Evolutionary conservation across 2,888 invertebrate genomes (phyloP).

Genomic region (Rhimphoctona megacephalus): DNA sequence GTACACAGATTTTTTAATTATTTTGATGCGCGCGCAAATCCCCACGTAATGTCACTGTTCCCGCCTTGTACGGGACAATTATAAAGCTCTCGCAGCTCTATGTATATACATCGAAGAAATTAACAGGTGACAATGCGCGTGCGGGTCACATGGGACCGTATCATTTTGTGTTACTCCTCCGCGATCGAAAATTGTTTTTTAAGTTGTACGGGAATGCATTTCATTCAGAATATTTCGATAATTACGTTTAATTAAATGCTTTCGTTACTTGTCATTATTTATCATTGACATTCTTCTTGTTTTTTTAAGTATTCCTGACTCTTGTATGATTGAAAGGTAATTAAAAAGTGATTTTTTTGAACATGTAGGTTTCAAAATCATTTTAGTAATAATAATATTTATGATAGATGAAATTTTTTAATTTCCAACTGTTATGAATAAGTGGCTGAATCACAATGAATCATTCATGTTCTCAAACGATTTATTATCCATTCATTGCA

Average conservation of each 20-base stretch:
- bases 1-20: constrained; percentile 7
- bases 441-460: neutral
- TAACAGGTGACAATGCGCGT: constrained; percentile 35
- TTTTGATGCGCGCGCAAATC: constrained; percentile 12
- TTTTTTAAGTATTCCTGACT: neutral
- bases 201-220: neutral
- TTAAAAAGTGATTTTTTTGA: neutral
- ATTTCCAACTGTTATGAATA: neutral
- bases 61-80: constrained; percentile 2
- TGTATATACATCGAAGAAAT: constrained; percentile 16
- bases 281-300: neutral
- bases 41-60: neutral
- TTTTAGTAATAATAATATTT: neutral
- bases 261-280: neutral
- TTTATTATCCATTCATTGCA: neutral
- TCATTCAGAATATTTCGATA: neutral
- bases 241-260: neutral
- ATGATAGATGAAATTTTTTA: neutral
- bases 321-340: neutral
- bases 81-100: constrained; percentile 23
- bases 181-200: neutral
- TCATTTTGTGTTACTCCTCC: neutral
- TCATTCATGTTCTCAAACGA: neutral
- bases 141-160: neutral
- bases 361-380: neutral